Base-by-base conservation (phyloP, 2,888 invertebrate species). In the Drosophila formosana region DNA sequence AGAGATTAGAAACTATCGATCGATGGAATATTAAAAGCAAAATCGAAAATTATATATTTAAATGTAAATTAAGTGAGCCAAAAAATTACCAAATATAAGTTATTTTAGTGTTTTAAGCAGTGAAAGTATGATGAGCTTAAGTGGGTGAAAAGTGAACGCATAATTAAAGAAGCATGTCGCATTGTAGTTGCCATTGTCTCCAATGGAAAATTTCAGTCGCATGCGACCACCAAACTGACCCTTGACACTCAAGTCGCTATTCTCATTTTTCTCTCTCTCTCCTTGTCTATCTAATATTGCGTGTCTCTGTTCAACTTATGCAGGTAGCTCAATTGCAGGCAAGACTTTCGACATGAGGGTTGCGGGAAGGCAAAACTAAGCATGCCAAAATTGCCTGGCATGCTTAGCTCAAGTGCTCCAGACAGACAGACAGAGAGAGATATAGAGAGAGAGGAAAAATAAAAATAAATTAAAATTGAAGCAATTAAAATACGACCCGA, bases 21-120 rank as follows among this genome's bases (percentile, higher is more conserved):
- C 47, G 47, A 51, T 39, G 66, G 49, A 74, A 70, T 74, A 81
- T 81, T 80, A 69, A 80, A 72, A 68, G 47, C 58, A 57, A 72
- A 74, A 69, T 52, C 57, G 67, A 65, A 82, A 70, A 79, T 77
- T 64, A 88, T 82, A 72, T 78, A 85, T 89, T 86, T 81, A 85
- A 89, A 90, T 89, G 80, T 70, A 88, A 90, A 90, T 89, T 63
- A 80, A 87, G 69, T 70, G 68, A 78, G 66, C 70, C 68, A 69
- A 75, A 78, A 78, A 89, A 83, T 80, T 76, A 88, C 75, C 78
- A 78, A 78, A 84, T 83, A 86, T 88, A 79, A 88, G 74, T 86
- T 80, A 85, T 80, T 80, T 88, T 64, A 75, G 72, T 88, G 87
- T 75, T 70, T 89, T 82, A 76, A 78, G 72, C 56, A 90, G 90